A percentile compares a stretch with the other conserved stretches of the same genome.
These are phyloP conservation scores for Leucopternis melanops DNA, from an alignment of 2,113 vertebrate genomes.

Conservation along the genomic window DNA sequence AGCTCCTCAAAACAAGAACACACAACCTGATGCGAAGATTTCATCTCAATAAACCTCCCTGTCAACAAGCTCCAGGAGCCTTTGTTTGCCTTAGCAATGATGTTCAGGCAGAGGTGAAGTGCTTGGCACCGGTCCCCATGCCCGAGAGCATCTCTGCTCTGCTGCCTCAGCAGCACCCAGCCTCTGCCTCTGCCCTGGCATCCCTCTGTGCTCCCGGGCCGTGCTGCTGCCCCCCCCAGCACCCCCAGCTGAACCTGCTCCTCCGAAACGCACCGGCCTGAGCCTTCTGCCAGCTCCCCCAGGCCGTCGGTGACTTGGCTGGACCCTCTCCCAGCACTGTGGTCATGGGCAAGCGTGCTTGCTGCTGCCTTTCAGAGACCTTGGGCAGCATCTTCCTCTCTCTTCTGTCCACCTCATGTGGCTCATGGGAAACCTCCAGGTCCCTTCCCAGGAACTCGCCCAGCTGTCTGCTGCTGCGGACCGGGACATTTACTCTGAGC, in stretches of 20 bases:
- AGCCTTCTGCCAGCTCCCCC: not conserved
- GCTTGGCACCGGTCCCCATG: fast-evolving
- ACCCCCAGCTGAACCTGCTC: not conserved
- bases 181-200: not conserved
- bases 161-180: not conserved
- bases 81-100: not conserved
- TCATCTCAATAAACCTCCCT: not conserved
- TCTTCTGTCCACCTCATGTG: not conserved
- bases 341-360: not conserved
- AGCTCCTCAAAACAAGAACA: constrained; percentile 1
- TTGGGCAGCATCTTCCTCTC: not conserved
- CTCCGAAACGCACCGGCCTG: fast-evolving
- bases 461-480: not conserved
- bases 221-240: not conserved
- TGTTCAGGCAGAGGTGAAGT: not conserved
- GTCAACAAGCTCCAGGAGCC: not conserved
- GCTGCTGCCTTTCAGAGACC: not conserved
- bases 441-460: not conserved
- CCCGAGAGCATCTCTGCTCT: fast-evolving
- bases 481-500: not conserved
- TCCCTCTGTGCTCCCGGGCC: not conserved
- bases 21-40: not conserved
- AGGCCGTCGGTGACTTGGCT: fast-evolving
- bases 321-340: not conserved
- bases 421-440: not conserved